Evolutionary conservation across 2,797 vertebrate genomes (phyloP).

Genomic region (Trichosurus vulpecula): DNA sequence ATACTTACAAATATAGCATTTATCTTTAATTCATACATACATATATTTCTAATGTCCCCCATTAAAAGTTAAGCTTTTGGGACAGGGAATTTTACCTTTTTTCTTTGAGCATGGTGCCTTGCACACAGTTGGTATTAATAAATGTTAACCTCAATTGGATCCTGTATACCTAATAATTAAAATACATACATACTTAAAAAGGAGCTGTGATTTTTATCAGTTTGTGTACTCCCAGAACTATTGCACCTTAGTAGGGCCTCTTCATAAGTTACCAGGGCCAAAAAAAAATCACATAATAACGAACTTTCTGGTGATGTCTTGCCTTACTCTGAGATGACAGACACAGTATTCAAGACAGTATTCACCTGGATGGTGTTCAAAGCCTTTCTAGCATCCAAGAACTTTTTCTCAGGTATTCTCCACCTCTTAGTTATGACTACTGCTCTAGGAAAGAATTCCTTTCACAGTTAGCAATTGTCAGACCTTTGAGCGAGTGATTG

Average conservation of each 20-base stretch:
- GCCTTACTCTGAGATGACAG: background rate
- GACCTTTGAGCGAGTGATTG: background rate
- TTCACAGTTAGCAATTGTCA: background rate
- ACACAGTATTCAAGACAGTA: background rate
- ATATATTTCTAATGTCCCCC: background rate
- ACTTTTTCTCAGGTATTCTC: background rate
- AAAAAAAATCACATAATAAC: background rate
- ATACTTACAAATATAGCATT: slow-evolving; percentile 10
- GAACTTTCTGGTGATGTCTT: background rate
- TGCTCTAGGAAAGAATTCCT: background rate
- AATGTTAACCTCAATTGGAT: background rate
- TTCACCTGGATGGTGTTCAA: background rate
- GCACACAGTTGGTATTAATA: background rate
- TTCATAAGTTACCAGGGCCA: background rate
- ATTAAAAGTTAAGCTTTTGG: background rate
- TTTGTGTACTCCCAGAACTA: background rate
- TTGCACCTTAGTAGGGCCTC: background rate
- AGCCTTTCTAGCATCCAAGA: background rate
- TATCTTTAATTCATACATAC: background rate
- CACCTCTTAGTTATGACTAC: background rate
- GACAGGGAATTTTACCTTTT: background rate
- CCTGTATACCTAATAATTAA: background rate
- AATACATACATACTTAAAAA: background rate
- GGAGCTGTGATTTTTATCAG: background rate
- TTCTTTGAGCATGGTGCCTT: background rate